Evolutionary conservation across 2,113 vertebrate genomes (phyloP).

Genomic region (Phaethon lepturus): DNA sequence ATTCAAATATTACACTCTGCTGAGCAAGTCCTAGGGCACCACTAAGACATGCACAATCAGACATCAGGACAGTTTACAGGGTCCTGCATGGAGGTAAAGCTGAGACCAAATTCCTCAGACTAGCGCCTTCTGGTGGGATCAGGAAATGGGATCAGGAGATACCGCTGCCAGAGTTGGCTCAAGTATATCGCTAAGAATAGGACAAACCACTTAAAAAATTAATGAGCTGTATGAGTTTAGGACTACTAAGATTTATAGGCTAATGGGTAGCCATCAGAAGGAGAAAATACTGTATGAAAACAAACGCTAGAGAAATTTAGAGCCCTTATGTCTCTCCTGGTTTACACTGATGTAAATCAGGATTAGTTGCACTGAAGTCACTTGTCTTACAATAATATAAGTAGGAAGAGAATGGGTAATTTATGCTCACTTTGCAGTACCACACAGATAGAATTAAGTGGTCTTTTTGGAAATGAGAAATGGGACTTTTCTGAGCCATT

Average conservation of each 20-base stretch:
- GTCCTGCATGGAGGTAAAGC: background rate
- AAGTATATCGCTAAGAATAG: constrained; percentile 1
- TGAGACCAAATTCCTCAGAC: background rate
- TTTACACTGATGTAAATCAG: constrained; percentile 53
- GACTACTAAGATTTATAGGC: constrained; percentile 48
- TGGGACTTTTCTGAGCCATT: constrained; percentile 15
- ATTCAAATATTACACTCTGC: background rate
- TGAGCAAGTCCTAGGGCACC: background rate
- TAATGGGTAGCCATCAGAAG: constrained; percentile 49
- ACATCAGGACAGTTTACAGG: background rate
- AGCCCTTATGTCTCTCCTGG: constrained; percentile 10
- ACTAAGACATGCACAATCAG: background rate
- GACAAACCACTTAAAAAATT: constrained; percentile 44
- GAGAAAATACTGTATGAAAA: constrained; percentile 41
- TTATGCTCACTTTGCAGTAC: constrained; percentile 39
- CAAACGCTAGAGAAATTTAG: constrained; percentile 50
- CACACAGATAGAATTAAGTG: constrained; percentile 50
- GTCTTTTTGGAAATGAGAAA: constrained; percentile 45
- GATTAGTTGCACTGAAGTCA: constrained; percentile 44
- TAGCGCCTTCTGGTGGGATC: background rate
- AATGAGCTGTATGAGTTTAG: constrained; percentile 51
- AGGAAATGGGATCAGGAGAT: background rate
- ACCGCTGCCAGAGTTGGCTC: background rate
- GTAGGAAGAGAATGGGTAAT: constrained; percentile 28
- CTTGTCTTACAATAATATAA: constrained; percentile 33